phyloP scores from a whole-genome alignment of 2,113 vertebrate species.

The Agapornis roseicollis region DNA sequence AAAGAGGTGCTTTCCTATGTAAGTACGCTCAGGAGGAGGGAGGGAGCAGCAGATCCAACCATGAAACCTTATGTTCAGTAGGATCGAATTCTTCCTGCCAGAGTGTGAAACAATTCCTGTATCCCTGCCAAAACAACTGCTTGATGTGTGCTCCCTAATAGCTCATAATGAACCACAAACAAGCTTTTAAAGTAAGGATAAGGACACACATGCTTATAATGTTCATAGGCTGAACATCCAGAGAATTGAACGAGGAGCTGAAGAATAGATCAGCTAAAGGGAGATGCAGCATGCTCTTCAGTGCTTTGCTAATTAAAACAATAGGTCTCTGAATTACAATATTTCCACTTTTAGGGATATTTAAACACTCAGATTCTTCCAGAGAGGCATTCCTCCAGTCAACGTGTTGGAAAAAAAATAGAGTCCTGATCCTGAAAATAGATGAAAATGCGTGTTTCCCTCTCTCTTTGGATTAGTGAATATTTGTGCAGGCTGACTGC shows the following conservation, averaged over 20 bases:
- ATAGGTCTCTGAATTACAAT: neutral
- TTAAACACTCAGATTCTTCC: neutral
- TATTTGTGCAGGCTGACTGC: neutral
- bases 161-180: conserved; percentile 61
- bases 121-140: conserved; percentile 30
- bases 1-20: neutral
- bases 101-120: conserved; percentile 44
- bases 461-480: neutral
- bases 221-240: neutral
- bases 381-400: neutral
- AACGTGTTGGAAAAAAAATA: neutral
- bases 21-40: neutral
- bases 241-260: neutral
- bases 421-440: neutral
- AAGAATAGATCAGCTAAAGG: neutral
- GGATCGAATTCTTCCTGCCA: neutral
- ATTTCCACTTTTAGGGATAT: neutral
- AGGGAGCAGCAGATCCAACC: neutral
- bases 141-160: conserved; percentile 47
- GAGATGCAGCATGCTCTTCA: neutral
- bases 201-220: conserved; percentile 21
- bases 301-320: neutral
- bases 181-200: conserved; percentile 56
- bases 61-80: neutral
- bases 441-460: neutral